Conservation (phyloP, 1,140 invertebrate genomes). For the Dendrolimus punctatus region DNA sequence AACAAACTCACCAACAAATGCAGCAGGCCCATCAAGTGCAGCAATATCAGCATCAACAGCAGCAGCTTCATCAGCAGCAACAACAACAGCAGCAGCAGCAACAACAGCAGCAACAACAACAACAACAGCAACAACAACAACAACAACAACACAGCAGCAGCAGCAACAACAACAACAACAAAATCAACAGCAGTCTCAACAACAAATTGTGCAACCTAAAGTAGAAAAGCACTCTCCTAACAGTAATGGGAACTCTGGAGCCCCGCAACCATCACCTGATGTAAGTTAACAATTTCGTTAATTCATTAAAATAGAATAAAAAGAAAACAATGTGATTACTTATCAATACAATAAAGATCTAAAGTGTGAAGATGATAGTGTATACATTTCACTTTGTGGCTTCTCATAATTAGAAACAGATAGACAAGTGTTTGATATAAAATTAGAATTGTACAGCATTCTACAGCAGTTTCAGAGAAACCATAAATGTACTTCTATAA, state of each 20-base stretch:
- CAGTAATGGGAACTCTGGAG: constrained; percentile 23
- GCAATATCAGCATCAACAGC: constrained; percentile 51
- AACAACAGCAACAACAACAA: constrained; percentile 49
- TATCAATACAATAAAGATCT: no score
- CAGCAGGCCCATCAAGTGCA: constrained; percentile 51
- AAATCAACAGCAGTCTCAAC: constrained; percentile 39
- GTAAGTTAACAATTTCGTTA: no score
- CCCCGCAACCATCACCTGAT: not conserved
- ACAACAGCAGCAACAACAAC: constrained; percentile 24
- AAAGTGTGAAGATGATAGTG: no score
- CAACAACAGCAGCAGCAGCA: constrained; percentile 55
- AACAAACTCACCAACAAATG: constrained; percentile 41
- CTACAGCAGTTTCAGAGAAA: no score
- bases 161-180: constrained; percentile 30
- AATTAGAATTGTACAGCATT: no score
- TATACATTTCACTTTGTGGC: no score
- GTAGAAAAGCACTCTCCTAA: constrained; percentile 52
- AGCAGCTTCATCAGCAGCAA: constrained; percentile 51
- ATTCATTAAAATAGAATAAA: no score
- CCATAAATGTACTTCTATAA: no score
- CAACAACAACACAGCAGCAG: constrained; percentile 25
- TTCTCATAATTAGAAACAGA: no score
- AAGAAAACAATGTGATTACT: no score
- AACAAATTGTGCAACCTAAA: constrained; percentile 43
- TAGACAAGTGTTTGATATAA: no score